Base-by-base conservation (phyloP, 2,888 invertebrate genomes). In the Anoplius nigerrimus region DNA sequence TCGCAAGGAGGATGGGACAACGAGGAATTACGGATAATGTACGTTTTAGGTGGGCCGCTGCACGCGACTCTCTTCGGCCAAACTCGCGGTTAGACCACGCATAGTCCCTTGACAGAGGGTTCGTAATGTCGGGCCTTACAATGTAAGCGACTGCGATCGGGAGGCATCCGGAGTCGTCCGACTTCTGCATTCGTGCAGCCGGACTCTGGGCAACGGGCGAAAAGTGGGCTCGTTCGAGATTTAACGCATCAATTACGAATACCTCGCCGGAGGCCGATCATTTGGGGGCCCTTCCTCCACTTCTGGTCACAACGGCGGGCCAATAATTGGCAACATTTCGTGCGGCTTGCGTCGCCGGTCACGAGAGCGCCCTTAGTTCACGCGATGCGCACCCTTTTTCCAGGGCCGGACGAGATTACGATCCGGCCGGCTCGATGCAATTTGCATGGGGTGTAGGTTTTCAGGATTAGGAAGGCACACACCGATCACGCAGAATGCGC, bases 401-500 rank as follows among this genome's bases (percentile, higher is more conserved):
- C 58, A 55, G 72, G 67, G 48, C 46, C 52, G 54, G 34, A 15
- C 58, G 66, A 82, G 83, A 81, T 83, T 83, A 82, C 78, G 72
- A 83, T 83, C 82, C 72, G 64, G 45, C 52, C 55, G 61, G 56
- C 67, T 62, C 72, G n/a, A n/a, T n/a, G 77, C 77, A 82, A 83
- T 83, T 83, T 83, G 82, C 81, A 82, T 80, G 74, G 82, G 78
- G 78, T 82, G 81, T 80, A 82, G 81, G 80, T 82, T 82, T 83
- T 83, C 76, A 76, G 82, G 82, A 83, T 83, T 83, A 83, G 82
- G 81, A 80, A 68, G 61, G 54, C 66, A 58, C 54, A 66, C 63
- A 57, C 13, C 53, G 24, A 24, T 15, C 16, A 15, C 22, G 8
- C n/a, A n/a, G 51, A 13, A 8, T 15, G 42, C 55, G 22, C 18